Evolutionary conservation across 2,797 vertebrate genomes (phyloP), one percentile per base, ranked within the genome.

Genomic region (Distichodus sexfasciatus): DNA sequence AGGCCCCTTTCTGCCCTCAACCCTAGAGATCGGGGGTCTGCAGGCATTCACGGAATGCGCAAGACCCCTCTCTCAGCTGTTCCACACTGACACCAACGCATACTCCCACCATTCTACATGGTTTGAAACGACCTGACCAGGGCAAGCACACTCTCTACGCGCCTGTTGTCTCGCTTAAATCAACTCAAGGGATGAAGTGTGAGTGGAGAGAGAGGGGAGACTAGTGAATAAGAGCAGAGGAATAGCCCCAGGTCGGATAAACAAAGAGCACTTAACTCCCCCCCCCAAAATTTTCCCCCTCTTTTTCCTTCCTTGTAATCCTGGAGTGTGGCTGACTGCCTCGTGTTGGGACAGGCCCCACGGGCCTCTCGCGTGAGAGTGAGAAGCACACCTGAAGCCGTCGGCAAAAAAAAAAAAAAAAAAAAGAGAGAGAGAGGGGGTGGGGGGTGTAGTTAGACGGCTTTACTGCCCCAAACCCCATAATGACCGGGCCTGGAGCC

Each of bases 41-140:
- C 81, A 84, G 77, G 83, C 84, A 89, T 88, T 82, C 77, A 72
- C 83, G 75, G 88, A 89, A 92, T 91, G 89, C 81, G 84, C 54
- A 29, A 76, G 82, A 86, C 84, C 61, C 76, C 77, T 29, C 44
- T 72, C 82, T 90, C 89, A 90, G 89, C 90, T 92, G 90, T 89
- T 85, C 40, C 12, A 28, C 58, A 51, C 44, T 28, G 29, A 64
- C 26, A 40, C 31, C 53, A 53, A 44, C 40, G 50, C 55, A 72
- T 59, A 62, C 10, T 26, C 31, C 11, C 15, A 64, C 76, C 24
- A 41, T 55, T 23, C 33, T 79, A 75, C 78, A n/a, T 53, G 31
- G 26, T 5, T 9, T 3, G 15, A 29, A 48, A 78, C 58, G 66
- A 24, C 75, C 71, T 26, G 59, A 75, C 71, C 74, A 69, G 72